Conservation (phyloP, 1,140 invertebrate genomes). For the Hycleus phaleratus region DNA sequence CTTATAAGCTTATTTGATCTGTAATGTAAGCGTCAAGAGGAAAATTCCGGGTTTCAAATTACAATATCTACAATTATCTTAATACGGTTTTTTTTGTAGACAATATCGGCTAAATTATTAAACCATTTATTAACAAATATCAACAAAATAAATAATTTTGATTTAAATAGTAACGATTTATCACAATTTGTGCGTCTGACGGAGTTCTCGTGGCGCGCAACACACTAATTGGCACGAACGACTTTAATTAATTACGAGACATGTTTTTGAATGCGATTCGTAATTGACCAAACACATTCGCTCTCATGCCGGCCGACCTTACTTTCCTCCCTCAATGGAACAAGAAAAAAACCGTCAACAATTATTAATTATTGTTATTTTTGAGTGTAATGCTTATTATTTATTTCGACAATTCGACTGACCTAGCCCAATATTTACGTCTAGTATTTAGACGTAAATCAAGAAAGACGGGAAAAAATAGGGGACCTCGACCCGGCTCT, state of each 20-base stretch:
- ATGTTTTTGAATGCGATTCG: constrained; percentile 31
- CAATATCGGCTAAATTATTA: no score
- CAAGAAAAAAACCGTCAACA: no score
- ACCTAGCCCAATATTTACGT: constrained; percentile 9
- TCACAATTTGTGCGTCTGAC: constrained; percentile 32
- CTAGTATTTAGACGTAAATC: constrained; percentile 10
- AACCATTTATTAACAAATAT: no score
- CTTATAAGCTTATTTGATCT: no score
- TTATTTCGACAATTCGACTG: not conserved
- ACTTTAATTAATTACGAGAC: constrained; percentile 31
- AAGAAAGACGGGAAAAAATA: not conserved
- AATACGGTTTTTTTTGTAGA: no score
- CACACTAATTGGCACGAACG: constrained; percentile 28
- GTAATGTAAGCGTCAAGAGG: no score
- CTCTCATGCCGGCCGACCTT: not conserved
- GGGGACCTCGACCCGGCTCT: constrained; percentile 11
- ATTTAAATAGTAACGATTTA: constrained; percentile 33
- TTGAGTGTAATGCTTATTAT: no score
- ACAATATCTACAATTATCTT: no score
- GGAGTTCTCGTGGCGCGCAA: constrained; percentile 27
- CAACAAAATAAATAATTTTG: constrained; percentile 11
- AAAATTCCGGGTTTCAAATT: no score
- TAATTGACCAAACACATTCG: constrained; percentile 19
- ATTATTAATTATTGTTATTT: no score
- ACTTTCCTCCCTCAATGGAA: no score